These are phyloP conservation scores for Parnassius glacialis DNA, from an alignment of 2,888 invertebrate species.

Conservation along the genomic window DNA sequence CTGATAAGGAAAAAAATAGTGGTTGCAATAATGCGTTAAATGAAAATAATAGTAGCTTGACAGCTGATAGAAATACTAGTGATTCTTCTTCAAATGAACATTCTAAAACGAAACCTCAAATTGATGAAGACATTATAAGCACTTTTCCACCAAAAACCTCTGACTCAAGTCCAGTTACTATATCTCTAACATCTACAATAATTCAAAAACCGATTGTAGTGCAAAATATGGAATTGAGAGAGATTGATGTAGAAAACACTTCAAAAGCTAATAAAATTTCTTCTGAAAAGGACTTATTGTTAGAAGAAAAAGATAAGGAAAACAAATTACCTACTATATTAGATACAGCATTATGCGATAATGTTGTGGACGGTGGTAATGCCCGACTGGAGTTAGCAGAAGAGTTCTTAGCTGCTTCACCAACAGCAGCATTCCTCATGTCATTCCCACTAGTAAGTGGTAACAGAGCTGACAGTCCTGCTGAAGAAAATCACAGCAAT, in stretches of 20 bases:
- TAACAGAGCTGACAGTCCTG: constrained; percentile 74
- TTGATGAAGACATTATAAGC: neutral
- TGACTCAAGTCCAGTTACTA: constrained; percentile 10
- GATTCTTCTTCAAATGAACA: constrained; percentile 3
- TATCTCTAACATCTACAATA: constrained; percentile 6
- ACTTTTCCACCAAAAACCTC: constrained; percentile 6
- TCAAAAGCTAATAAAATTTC: constrained; percentile 14
- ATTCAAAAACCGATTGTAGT: constrained; percentile 10
- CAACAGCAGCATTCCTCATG: constrained; percentile 88
- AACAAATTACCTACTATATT: constrained; percentile 63
- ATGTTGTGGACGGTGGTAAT: constrained; percentile 74
- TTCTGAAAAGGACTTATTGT: constrained; percentile 15
- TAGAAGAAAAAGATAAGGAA: constrained; percentile 57
- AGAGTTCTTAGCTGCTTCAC: constrained; percentile 81
- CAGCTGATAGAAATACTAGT: neutral
- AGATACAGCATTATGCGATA: constrained; percentile 66
- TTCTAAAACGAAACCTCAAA: neutral
- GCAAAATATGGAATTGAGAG: constrained; percentile 6
- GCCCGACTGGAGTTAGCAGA: constrained; percentile 80
- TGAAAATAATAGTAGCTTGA: neutral
- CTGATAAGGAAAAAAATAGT: constrained; percentile 1
- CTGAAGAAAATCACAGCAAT: constrained; percentile 56
- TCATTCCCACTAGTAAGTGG: constrained; percentile 87
- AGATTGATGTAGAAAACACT: neutral
- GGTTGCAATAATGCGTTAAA: constrained; percentile 2